Evolutionary conservation across 2,113 vertebrate genomes (phyloP), one percentile per base, ranked within the genome.

Genomic region (Stercorarius parasiticus): DNA sequence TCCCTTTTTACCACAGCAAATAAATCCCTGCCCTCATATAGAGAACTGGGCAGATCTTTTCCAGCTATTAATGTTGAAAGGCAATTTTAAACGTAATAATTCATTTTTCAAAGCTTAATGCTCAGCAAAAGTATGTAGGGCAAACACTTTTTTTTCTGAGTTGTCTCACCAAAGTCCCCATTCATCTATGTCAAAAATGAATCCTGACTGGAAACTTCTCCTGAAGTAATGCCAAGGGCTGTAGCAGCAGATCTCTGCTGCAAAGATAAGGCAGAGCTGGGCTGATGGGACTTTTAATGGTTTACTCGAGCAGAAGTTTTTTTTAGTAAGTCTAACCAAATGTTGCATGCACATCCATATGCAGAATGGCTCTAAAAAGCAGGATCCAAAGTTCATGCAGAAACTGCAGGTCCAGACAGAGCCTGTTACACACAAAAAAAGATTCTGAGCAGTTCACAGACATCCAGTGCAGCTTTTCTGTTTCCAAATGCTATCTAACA

Each of bases 171-270:
- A 8, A 93, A 94, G 86, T 53, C 34, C 73, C 85, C 50, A 82
- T 93, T 91, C 38, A 91, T 91, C 94, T 89, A 62, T 32, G 77
- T 87, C 50, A 96, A 91, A 96, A 96, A 45, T 61, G 34, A 92
- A 88, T 94, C 61, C 40, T 84, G 61, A 82, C 45, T 91, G 70
- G 66, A 95, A 94, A 82, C 19, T 1, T 78, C 65, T 83, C 79
- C 92, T 74, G 67, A 91, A 89, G 62, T 82, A 79, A 72, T 58
- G 83, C n/a, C 43, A 94, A 86, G 69, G 55, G 73, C 77, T 84
- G 56, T 53, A 85, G 84, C 80, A 92, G 86, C 73, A 82, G 40
- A 82, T 91, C 47, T 76, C 77, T 65, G 21, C 38, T 88, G 72
- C n/a, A 66, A 82, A 89, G 55, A 49, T 25, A 86, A 20, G 26